A percentile compares a stretch with the other conserved stretches of the same genome.
These are phyloP conservation scores for Brenthis daphne DNA, from an alignment of 2,888 invertebrate genomes.

Conservation along the genomic window DNA sequence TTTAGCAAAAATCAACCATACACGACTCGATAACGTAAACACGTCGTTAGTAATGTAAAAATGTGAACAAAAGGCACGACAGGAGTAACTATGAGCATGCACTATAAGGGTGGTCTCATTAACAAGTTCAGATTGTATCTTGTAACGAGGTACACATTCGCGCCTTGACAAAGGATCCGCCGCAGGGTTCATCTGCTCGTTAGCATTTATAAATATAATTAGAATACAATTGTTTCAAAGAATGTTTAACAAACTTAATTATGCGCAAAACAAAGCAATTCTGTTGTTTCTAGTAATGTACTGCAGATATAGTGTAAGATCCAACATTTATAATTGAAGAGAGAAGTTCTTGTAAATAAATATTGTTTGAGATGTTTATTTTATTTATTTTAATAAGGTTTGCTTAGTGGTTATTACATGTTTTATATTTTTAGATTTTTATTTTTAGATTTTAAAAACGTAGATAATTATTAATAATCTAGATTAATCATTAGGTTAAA, in stretches of 20 bases:
- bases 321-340: too few relatives aligned
- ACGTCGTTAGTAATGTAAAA: constrained; percentile 21
- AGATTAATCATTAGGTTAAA: too few relatives aligned
- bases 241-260: constrained; percentile 29
- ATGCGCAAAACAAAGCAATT: constrained; percentile 9
- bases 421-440: too few relatives aligned
- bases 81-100: constrained; percentile 18
- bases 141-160: constrained; percentile 45
- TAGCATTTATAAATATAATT: constrained; percentile 50
- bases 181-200: constrained; percentile 51
- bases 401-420: too few relatives aligned
- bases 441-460: too few relatives aligned
- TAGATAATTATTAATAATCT: too few relatives aligned
- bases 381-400: too few relatives aligned
- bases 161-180: constrained; percentile 55
- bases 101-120: constrained; percentile 34
- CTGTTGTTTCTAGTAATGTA: neutral
- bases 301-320: too few relatives aligned
- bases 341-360: too few relatives aligned
- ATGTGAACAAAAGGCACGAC: constrained; percentile 28
- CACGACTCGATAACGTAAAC: constrained; percentile 25
- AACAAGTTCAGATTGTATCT: constrained; percentile 37
- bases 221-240: constrained; percentile 44
- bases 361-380: too few relatives aligned
- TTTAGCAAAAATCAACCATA: constrained; percentile 3